Evolutionary conservation across 2,113 vertebrate genomes (phyloP).

Genomic region (Limnothrissa miodon): DNA sequence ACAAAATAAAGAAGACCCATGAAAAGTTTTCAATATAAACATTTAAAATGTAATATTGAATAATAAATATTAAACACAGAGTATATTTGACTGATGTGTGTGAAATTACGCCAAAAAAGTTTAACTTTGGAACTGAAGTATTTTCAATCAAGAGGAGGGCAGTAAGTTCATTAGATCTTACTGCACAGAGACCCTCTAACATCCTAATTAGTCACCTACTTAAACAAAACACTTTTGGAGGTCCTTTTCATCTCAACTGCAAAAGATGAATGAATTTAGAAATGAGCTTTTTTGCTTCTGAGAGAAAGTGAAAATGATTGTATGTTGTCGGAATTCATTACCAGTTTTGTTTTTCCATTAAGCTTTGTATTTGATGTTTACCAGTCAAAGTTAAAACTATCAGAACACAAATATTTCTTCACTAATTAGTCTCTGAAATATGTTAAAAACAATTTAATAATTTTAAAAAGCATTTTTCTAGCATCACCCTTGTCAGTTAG

Average conservation of each 20-base stretch:
- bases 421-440: constrained; percentile 21
- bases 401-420: not conserved
- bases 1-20: not conserved
- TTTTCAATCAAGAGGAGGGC: not conserved
- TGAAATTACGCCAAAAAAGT: not conserved
- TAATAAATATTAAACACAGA: not conserved
- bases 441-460: constrained; percentile 12
- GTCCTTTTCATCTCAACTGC: constrained; percentile 50
- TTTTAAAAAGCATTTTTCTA: not conserved
- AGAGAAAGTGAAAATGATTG: constrained; percentile 34
- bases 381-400: not conserved
- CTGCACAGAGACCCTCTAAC: constrained; percentile 48
- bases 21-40: not conserved
- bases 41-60: not conserved
- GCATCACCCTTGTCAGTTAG: not conserved
- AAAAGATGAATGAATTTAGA: constrained; percentile 22
- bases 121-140: not conserved
- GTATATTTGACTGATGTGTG: not conserved
- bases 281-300: not conserved
- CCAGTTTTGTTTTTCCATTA: not conserved
- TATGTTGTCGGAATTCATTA: constrained; percentile 24
- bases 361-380: constrained; percentile 32
- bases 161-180: constrained; percentile 27
- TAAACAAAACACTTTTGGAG: constrained; percentile 41
- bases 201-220: constrained; percentile 29